A percentile compares a stretch with the other conserved stretches of the same genome.
Conservation (phyloP, 2,888 invertebrate genomes). For the Patella caerulea region DNA sequence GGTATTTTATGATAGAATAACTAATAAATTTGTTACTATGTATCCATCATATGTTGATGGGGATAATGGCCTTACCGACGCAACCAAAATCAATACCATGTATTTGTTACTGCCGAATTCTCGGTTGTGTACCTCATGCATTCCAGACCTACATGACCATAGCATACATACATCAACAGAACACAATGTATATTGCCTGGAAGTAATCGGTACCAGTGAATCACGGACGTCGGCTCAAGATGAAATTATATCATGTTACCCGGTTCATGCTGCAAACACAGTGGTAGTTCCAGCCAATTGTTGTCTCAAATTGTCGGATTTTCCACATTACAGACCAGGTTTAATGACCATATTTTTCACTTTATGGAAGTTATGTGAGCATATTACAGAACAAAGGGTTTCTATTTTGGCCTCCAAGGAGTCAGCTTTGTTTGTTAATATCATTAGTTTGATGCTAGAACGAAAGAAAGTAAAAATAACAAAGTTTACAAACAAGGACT, state of each 20-base stretch:
- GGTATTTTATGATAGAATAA: too few relatives aligned
- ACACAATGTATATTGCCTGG: too few relatives aligned
- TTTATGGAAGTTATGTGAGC: neutral
- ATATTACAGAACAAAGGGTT: too few relatives aligned
- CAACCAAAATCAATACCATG: too few relatives aligned
- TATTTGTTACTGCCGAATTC: neutral
- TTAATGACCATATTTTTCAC: conserved; percentile 2
- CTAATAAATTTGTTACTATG: too few relatives aligned
- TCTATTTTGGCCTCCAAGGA: neutral
- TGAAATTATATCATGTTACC: neutral
- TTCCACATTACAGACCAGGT: neutral
- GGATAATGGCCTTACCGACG: too few relatives aligned
- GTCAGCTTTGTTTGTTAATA: neutral
- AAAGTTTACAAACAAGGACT: neutral
- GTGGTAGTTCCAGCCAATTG: neutral
- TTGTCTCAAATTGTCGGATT: neutral
- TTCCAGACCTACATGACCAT: too few relatives aligned
- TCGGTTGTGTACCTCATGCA: neutral
- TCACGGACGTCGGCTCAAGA: neutral
- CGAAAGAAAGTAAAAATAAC: neutral
- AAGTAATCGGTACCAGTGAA: neutral
- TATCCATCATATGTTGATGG: too few relatives aligned
- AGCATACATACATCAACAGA: too few relatives aligned
- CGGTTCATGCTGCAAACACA: neutral
- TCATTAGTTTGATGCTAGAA: neutral